Percentiles rank a stretch among this genome's conserved stretches.
phyloP scores from a whole-genome alignment of 2,888 invertebrate genomes.

The Octonoba sinensis region DNA sequence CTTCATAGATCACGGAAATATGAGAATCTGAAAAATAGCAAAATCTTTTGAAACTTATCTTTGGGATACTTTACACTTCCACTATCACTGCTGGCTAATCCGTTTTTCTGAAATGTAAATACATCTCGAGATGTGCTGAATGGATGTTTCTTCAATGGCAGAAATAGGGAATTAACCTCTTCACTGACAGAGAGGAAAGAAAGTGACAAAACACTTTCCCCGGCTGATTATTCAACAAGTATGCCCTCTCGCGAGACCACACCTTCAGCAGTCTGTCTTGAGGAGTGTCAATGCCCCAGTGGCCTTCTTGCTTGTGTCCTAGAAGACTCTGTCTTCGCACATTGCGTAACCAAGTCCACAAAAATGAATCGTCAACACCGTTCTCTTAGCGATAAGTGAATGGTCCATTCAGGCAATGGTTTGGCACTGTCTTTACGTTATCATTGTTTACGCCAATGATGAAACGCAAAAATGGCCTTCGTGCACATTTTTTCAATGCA shows the following conservation, averaged over 20 bases:
- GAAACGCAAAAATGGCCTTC: conserved; percentile 3
- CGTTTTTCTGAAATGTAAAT: too few species aligned
- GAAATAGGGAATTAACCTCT: neutral
- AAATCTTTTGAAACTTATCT: too few species aligned
- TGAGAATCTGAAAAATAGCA: too few species aligned
- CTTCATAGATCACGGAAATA: too few species aligned
- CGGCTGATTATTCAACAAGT: conserved; percentile 9
- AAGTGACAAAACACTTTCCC: conserved; percentile 7
- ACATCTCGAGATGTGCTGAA: neutral
- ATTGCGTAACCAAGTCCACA: too few species aligned
- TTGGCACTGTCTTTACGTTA: too few species aligned
- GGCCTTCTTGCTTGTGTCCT: conserved; percentile 20
- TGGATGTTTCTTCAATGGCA: neutral
- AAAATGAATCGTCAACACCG: neutral
- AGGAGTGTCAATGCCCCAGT: conserved; percentile 19
- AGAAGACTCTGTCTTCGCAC: neutral
- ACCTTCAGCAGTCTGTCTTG: neutral
- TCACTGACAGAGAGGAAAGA: too few species aligned
- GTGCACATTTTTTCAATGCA: neutral
- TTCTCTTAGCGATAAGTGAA: too few species aligned
- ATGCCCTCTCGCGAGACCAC: neutral
- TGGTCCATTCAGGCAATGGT: too few species aligned
- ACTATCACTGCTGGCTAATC: too few species aligned
- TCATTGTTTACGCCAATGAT: too few species aligned
- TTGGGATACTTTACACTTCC: too few species aligned